Evolutionary conservation across 2,797 vertebrate genomes (phyloP).

Genomic region (Galagoides demidoff): DNA sequence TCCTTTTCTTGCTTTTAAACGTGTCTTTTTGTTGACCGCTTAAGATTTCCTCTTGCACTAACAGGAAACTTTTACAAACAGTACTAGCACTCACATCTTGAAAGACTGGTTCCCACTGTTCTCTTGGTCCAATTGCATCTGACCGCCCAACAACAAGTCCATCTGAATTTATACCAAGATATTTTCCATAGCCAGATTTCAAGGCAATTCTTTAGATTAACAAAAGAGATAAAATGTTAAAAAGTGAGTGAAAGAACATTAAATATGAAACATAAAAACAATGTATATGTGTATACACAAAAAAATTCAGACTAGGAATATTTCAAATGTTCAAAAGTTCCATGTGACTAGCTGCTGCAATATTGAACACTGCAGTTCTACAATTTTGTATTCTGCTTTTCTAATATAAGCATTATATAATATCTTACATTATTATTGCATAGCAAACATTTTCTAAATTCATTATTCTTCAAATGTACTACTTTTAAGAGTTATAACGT

Average conservation of each 20-base stretch:
- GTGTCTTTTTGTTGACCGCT: background rate
- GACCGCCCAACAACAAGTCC: slow-evolving; percentile 96
- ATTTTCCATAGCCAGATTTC: slow-evolving; percentile 99
- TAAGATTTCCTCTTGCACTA: background rate
- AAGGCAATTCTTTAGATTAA: slow-evolving; percentile 92
- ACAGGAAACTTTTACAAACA: background rate
- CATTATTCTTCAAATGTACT: slow-evolving; percentile 12
- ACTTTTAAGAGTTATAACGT: background rate
- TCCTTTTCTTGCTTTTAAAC: background rate
- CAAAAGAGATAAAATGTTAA: slow-evolving; percentile 40
- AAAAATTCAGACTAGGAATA: background rate
- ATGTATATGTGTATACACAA: background rate
- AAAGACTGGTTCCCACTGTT: slow-evolving; percentile 98
- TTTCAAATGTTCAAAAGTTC: background rate
- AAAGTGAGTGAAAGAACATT: slow-evolving; percentile 21
- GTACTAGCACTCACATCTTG: slow-evolving; percentile 91
- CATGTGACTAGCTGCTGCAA: background rate
- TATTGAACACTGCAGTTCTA: background rate
- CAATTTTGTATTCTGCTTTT: background rate
- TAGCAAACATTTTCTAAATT: slow-evolving; percentile 6
- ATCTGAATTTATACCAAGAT: slow-evolving; percentile 96
- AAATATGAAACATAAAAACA: slow-evolving; percentile 46
- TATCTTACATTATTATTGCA: background rate
- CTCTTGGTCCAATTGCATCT: slow-evolving; percentile 97
- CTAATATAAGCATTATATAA: background rate